A percentile compares a stretch with the other conserved stretches of the same genome.
phyloP scores from a whole-genome alignment of 2,113 vertebrate species.

The Microcebus murinus region DNA sequence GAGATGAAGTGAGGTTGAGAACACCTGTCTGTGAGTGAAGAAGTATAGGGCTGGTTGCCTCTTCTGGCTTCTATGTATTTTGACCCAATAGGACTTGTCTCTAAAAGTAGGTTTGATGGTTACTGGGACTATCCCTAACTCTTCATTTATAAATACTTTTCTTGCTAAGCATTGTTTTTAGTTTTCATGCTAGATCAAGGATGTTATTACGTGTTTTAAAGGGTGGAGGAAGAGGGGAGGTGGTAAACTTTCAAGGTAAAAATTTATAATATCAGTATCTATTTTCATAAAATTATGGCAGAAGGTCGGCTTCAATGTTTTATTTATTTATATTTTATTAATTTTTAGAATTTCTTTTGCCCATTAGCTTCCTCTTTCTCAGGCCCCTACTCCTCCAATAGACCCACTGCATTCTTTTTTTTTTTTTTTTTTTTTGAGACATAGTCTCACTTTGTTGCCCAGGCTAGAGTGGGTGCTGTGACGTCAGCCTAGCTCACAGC shows the following conservation, averaged over 20 bases:
- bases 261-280: not conserved
- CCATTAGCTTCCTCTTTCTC: not conserved
- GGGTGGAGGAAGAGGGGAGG: not conserved
- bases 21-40: not conserved
- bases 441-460: too few relatives aligned
- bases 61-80: not conserved
- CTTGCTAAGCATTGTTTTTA: not conserved
- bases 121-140: not conserved
- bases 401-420: not conserved
- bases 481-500: too few relatives aligned
- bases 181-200: not conserved
- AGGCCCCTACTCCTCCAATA: not conserved
- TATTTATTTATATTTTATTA: not conserved
- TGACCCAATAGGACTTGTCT: not conserved
- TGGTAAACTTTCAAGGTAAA: not conserved
- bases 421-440: too few relatives aligned
- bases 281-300: not conserved
- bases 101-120: not conserved
- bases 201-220: not conserved
- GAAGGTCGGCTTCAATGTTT: not conserved
- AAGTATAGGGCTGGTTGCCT: not conserved
- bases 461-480: too few relatives aligned
- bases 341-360: not conserved
- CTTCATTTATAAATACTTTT: not conserved
- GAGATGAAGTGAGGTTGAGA: not conserved